These are phyloP conservation scores for Crotalus helleri DNA, from an alignment of 2,113 vertebrate species.

Conservation along the genomic window DNA sequence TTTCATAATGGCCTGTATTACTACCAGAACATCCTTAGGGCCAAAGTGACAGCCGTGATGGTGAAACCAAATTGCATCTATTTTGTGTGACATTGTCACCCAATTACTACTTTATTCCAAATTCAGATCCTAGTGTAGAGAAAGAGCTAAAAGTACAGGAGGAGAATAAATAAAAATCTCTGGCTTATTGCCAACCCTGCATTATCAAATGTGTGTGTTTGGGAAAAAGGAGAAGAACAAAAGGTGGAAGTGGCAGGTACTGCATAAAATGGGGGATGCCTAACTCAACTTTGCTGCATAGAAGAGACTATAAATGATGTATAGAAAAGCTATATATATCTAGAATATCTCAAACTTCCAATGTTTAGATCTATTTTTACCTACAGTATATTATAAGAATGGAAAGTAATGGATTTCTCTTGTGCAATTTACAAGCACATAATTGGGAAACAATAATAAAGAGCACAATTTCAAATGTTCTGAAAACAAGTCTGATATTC, in stretches of 20 bases:
- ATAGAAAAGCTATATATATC: neutral
- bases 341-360: neutral
- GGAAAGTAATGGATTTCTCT: neutral
- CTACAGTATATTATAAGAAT: neutral
- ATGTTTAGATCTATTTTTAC: slow-evolving; percentile 2
- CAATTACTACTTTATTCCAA: neutral
- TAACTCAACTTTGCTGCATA: neutral
- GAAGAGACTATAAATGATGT: neutral
- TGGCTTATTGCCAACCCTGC: neutral
- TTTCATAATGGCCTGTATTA: neutral
- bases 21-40: neutral
- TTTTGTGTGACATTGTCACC: neutral
- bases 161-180: neutral
- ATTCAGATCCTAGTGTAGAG: neutral
- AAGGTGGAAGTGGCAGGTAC: neutral
- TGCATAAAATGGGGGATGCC: neutral
- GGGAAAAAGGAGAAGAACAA: neutral
- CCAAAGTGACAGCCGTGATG: neutral
- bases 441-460: neutral
- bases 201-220: neutral
- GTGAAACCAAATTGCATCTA: neutral
- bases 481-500: slow-evolving; percentile 10
- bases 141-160: neutral
- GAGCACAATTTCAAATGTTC: neutral
- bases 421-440: slow-evolving; percentile 7